A percentile compares a stretch with the other conserved stretches of the same genome.
Evolutionary conservation across 2,797 vertebrate genomes (phyloP).

Genomic region (Sphenopsis melanotis): DNA sequence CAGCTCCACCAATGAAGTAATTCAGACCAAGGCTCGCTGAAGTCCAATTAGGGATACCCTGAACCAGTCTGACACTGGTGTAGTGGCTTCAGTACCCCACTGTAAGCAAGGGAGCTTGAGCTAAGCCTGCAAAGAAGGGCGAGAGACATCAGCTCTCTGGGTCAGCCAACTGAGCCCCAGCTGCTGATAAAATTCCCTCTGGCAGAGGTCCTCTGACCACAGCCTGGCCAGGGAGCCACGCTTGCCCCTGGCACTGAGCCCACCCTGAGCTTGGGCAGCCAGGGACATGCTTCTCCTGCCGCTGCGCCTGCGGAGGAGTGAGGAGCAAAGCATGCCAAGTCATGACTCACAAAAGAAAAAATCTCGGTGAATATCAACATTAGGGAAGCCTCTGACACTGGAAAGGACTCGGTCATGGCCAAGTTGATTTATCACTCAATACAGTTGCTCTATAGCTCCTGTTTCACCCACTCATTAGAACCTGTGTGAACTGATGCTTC

Average conservation of each 20-base stretch:
- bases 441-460: background rate
- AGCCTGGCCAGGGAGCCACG: fast-evolving
- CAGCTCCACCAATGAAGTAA: background rate
- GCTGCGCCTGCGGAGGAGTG: background rate
- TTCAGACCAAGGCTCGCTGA: background rate
- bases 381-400: background rate
- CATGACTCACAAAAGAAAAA: background rate
- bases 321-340: background rate
- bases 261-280: background rate
- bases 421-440: background rate
- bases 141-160: background rate
- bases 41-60: background rate
- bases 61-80: background rate
- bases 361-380: background rate
- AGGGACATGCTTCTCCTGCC: background rate
- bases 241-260: background rate
- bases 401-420: background rate
- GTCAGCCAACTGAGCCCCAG: background rate
- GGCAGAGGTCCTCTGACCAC: background rate
- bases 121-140: background rate
- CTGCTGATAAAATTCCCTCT: background rate
- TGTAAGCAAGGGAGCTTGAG: background rate
- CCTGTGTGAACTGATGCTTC: background rate
- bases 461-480: background rate
- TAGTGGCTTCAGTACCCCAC: background rate